Evolutionary conservation across 1,140 invertebrate genomes (phyloP).

Genomic region (Bombus fervidus): DNA sequence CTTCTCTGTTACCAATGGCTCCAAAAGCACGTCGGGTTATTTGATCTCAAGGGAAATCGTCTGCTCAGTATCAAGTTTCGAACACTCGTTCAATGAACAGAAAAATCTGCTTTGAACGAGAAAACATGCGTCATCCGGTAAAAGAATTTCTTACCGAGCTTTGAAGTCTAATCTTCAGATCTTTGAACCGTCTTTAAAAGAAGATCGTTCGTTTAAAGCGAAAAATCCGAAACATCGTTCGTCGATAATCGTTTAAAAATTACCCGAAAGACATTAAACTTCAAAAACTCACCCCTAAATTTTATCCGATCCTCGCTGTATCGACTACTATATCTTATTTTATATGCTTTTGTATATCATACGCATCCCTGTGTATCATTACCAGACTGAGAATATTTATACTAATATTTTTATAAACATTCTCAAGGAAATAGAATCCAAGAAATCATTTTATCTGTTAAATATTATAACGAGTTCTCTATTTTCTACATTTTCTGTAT

Average conservation of each 20-base stretch:
- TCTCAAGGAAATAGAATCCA: too few relatives aligned
- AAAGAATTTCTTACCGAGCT: neutral
- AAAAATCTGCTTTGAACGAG: neutral
- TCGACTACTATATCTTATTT: too few relatives aligned
- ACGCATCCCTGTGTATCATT: too few relatives aligned
- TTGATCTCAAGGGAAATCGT: neutral
- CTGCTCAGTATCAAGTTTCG: neutral
- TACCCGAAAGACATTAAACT: neutral
- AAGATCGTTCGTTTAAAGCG: neutral
- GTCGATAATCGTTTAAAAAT: neutral
- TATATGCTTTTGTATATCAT: too few relatives aligned
- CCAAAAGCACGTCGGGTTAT: neutral
- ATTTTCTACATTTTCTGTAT: too few relatives aligned
- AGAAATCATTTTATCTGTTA: too few relatives aligned
- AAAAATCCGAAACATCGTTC: neutral
- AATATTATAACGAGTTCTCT: too few relatives aligned
- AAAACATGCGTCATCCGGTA: neutral
- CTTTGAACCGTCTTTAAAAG: neutral
- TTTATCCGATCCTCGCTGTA: too few relatives aligned
- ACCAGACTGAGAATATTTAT: too few relatives aligned
- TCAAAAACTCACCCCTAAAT: neutral
- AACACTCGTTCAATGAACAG: neutral
- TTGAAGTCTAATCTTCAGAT: constrained; percentile 5
- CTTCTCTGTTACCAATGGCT: neutral
- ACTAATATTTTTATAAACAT: too few relatives aligned